phyloP scores from a whole-genome alignment of 2,797 vertebrate species.

The Lagorchestes hirsutus region DNA sequence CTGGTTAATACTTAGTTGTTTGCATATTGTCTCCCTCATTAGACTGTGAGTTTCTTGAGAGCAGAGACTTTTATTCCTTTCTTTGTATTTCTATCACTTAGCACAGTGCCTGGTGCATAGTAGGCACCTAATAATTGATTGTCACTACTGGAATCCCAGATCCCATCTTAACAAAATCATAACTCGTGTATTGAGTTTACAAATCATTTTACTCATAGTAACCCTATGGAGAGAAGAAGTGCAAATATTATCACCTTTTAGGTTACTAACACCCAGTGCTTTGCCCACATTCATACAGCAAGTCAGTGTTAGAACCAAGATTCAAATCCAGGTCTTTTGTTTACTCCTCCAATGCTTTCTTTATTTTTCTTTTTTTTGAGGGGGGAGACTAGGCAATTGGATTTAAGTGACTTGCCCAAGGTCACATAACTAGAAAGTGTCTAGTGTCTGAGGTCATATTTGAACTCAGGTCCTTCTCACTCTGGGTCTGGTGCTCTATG shows the following conservation, averaged over 20 bases:
- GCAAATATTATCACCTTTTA: neutral
- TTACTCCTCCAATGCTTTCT: neutral
- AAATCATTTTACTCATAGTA: neutral
- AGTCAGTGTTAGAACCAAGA: neutral
- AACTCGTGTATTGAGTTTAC: neutral
- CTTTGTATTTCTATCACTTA: neutral
- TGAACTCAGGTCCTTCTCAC: no score
- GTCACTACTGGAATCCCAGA: neutral
- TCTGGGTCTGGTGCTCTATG: no score
- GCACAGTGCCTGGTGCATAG: neutral
- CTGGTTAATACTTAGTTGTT: neutral
- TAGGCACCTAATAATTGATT: neutral
- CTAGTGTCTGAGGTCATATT: no score
- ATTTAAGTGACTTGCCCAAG: no score
- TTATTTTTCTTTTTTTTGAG: neutral
- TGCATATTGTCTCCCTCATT: neutral
- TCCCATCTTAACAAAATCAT: neutral
- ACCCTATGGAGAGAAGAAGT: neutral
- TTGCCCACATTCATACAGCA: neutral
- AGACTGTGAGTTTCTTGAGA: neutral
- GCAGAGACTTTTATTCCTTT: neutral
- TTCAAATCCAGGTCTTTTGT: neutral
- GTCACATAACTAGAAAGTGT: no score
- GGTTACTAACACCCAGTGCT: neutral
- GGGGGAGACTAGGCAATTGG: no score